Percentiles rank a stretch among this genome's conserved stretches.
Evolutionary conservation across 2,113 vertebrate species (phyloP).

Genomic region (Stercorarius parasiticus): DNA sequence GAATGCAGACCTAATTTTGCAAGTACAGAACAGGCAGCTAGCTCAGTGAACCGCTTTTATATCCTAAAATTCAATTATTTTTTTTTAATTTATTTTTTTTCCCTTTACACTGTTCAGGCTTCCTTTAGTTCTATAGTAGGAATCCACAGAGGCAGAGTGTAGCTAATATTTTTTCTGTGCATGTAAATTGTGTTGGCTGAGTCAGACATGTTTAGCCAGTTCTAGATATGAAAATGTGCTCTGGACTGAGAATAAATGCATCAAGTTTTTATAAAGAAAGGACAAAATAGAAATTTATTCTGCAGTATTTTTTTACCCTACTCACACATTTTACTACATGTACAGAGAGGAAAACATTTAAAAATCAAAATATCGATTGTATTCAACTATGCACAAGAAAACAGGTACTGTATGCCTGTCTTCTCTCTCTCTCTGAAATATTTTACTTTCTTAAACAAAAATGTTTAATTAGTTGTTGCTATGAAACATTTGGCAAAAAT

Average conservation of each 20-base stretch:
- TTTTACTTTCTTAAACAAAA: not conserved
- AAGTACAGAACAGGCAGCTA: not conserved
- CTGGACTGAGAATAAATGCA: not conserved
- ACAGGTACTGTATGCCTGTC: not conserved
- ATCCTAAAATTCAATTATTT: not conserved
- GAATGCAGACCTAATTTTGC: constrained; percentile 28
- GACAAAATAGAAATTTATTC: not conserved
- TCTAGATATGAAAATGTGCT: not conserved
- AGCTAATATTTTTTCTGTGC: not conserved
- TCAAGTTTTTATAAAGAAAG: not conserved
- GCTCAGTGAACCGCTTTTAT: not conserved
- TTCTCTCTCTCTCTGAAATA: not conserved
- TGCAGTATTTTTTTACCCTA: not conserved
- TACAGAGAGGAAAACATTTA: not conserved
- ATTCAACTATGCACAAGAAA: not conserved
- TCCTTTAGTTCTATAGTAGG: not conserved
- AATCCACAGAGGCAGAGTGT: not conserved
- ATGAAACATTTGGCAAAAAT: not conserved
- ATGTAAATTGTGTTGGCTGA: not conserved
- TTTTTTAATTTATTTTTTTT: too few species aligned
- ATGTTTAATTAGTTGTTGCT: not conserved
- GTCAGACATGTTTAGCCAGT: not conserved
- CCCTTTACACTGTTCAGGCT: not conserved
- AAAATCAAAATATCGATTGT: not conserved
- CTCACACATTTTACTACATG: not conserved